Base-by-base conservation (phyloP, 2,797 vertebrate genomes). In the Odontamblyopus rebecca region DNA sequence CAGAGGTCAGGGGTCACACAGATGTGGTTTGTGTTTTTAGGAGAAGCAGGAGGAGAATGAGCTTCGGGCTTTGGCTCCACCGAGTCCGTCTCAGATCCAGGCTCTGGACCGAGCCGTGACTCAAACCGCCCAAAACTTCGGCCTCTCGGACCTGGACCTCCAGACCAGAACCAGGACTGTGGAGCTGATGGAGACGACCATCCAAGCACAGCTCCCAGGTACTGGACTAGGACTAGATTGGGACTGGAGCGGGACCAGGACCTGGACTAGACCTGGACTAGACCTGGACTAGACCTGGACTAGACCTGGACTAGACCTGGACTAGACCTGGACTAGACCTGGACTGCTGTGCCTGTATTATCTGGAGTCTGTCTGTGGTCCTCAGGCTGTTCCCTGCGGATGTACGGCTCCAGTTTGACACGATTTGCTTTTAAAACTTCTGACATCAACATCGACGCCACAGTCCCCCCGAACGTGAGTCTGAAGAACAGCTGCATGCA, bases 11-110 rank as follows among this genome's bases (percentile, higher is more conserved):
- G 3, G 44, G 44, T 48, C 11, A 44, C 41, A 13, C 41, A 48
- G 44, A 48, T 13, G 44, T 48, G 2, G 9, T 26, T 57, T 26
- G 23, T 65, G 2, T 53, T 13, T 48, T 70, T 70, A 99, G 98
- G 98, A 99, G 83, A 99, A 99, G 85, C 97, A 98, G 80, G 97
- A 99, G 87, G 98, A 98, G 89, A 98, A 97, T 15, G 96, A 98
- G 83, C 90, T 99, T 81, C 95, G 97, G 6, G 95, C 96, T 3
- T 92, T 99, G 61, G 95, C 95, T 0, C 90, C 95, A 0, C 95
- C 98, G 50, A 94, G 96, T 0, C 69, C 93, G 5, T 93, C 92
- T 61, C 97, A 99, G 89, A 72, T 99, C 84, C 86, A 82, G 89
- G 96, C 97, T 7, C 89, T 99, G 88, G 95, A 96, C 70, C 81